phyloP scores from a whole-genome alignment of 2,888 invertebrate species.

The Scaptomyza reducta region DNA sequence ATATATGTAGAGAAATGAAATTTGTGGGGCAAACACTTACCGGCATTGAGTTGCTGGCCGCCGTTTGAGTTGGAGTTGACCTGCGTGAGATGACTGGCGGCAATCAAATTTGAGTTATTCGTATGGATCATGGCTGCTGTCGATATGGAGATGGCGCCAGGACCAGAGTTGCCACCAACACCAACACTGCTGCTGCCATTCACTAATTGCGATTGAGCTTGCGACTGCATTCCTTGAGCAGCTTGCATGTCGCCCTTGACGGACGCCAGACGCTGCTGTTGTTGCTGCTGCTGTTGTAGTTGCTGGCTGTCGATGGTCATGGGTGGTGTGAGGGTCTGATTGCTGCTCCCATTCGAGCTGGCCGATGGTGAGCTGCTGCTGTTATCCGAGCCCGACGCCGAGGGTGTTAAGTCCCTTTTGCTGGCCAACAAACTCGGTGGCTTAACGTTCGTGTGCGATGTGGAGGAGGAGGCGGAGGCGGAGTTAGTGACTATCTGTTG shows the following conservation, averaged over 20 bases:
- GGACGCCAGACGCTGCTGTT: slow-evolving; percentile 41
- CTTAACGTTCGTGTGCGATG: slow-evolving; percentile 19
- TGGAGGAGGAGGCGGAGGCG: not conserved
- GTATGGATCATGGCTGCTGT: slow-evolving; percentile 74
- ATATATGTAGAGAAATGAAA: not conserved
- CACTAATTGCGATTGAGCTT: slow-evolving; percentile 62
- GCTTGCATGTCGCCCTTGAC: slow-evolving; percentile 58
- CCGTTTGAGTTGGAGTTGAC: slow-evolving; percentile 32
- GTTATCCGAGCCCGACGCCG: slow-evolving; percentile 42
- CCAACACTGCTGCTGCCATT: slow-evolving; percentile 47
- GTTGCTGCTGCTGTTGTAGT: not conserved
- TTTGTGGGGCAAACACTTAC: slow-evolving; percentile 46
- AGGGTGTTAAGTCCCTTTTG: slow-evolving; percentile 75
- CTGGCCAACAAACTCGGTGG: slow-evolving; percentile 49
- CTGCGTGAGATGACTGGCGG: slow-evolving; percentile 67
- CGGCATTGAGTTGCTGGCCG: slow-evolving; percentile 59
- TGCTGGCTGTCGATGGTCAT: slow-evolving; percentile 81
- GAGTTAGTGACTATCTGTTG: slow-evolving; percentile 20
- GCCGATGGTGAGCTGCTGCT: slow-evolving; percentile 75
- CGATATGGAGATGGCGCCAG: slow-evolving; percentile 49
- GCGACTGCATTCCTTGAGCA: slow-evolving; percentile 33
- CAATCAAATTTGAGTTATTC: slow-evolving; percentile 77
- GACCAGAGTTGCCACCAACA: slow-evolving; percentile 9
- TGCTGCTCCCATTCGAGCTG: slow-evolving; percentile 83
- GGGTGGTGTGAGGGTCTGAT: slow-evolving; percentile 82